These are phyloP conservation scores for Pithys albifrons DNA, from an alignment of 2,113 vertebrate species.

Conservation along the genomic window DNA sequence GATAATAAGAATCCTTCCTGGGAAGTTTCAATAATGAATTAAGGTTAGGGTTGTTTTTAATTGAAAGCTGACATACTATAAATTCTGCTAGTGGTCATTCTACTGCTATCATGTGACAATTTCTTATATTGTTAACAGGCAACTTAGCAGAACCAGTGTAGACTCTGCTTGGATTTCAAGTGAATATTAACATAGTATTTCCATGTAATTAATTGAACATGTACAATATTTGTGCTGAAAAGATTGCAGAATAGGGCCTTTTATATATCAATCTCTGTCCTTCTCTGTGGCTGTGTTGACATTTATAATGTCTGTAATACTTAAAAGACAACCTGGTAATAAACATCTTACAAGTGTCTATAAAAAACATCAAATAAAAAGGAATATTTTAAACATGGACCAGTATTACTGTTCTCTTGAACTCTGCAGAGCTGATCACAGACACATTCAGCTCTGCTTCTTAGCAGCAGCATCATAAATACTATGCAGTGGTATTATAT, in stretches of 20 bases:
- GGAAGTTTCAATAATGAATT: not conserved
- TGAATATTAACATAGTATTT: not conserved
- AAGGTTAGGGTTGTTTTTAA: not conserved
- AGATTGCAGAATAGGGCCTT: not conserved
- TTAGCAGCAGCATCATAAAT: not conserved
- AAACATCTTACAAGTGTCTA: not conserved
- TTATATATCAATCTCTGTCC: not conserved
- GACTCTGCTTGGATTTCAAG: not conserved
- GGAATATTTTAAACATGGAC: not conserved
- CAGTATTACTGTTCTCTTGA: not conserved
- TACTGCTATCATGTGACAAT: not conserved
- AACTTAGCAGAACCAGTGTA: not conserved
- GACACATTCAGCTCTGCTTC: not conserved
- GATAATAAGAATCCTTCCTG: not conserved
- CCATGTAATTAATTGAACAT: not conserved
- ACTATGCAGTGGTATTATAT: not conserved
- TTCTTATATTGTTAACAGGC: not conserved
- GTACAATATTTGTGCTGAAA: not conserved
- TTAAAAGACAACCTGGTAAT: not conserved
- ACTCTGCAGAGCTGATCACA: not conserved
- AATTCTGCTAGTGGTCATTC: not conserved
- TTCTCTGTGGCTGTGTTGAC: not conserved
- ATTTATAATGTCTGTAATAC: not conserved
- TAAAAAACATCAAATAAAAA: not conserved
- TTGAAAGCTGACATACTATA: not conserved